Conservation (phyloP, 2,797 vertebrate genomes). For the Ctenopoma kingsleyae region DNA sequence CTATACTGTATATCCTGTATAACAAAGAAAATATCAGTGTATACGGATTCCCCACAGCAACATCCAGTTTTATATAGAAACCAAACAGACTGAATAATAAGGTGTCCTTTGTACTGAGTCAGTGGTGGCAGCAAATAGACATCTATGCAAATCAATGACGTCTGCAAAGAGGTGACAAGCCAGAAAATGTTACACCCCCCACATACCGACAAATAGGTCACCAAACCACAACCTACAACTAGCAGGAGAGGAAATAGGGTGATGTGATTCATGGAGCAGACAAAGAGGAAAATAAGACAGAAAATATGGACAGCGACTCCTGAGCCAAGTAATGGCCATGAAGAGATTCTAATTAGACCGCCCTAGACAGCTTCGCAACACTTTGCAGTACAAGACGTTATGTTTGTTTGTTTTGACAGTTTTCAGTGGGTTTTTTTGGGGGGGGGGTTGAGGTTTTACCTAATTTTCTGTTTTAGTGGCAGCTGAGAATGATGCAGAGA, state of each 20-base stretch:
- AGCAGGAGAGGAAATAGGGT: slow-evolving; percentile 25
- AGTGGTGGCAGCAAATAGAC: slow-evolving; percentile 47
- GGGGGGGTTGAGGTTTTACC: slow-evolving; percentile 5
- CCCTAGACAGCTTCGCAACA: slow-evolving; percentile 34
- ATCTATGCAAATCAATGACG: slow-evolving; percentile 49
- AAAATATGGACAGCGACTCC: slow-evolving; percentile 36
- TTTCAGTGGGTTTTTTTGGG: neutral
- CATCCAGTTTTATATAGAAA: slow-evolving; percentile 30
- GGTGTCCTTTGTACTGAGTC: slow-evolving; percentile 43
- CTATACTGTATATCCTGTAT: too few species aligned
- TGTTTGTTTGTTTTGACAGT: slow-evolving; percentile 21
- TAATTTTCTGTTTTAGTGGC: slow-evolving; percentile 21
- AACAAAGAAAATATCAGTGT: too few species aligned
- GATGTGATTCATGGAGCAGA: slow-evolving; percentile 37
- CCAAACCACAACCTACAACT: slow-evolving; percentile 46
- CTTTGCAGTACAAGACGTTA: slow-evolving; percentile 31
- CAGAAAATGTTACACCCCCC: slow-evolving; percentile 47
- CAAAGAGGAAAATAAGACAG: slow-evolving; percentile 29
- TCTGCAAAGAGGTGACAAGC: slow-evolving; percentile 55
- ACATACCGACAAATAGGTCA: slow-evolving; percentile 69
- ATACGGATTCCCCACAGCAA: neutral
- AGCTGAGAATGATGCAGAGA: slow-evolving; percentile 8
- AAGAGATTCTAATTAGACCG: slow-evolving; percentile 49
- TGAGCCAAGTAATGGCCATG: slow-evolving; percentile 24
- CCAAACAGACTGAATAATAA: slow-evolving; percentile 33